Conservation (phyloP, 2,797 vertebrate species). For the Decapterus maruadsi region DNA sequence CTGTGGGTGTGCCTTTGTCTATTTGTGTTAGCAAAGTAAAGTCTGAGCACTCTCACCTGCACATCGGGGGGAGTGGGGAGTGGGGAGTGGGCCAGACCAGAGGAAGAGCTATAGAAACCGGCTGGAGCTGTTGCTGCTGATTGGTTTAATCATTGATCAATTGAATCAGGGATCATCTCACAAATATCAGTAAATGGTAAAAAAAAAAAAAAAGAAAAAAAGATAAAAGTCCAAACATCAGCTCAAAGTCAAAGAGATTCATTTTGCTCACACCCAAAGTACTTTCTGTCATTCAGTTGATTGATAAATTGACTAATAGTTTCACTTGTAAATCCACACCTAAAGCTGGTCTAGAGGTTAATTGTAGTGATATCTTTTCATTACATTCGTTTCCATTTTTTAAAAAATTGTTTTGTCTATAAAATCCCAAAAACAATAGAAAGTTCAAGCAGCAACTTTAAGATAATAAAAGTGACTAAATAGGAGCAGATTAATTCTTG, state of each 20-base stretch:
- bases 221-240: no score
- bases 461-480: not conserved
- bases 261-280: no score
- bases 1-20: constrained; percentile 58
- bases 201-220: no score
- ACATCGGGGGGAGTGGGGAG: constrained; percentile 14
- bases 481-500: not conserved
- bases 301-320: not conserved
- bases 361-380: no score
- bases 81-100: constrained; percentile 5
- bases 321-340: not conserved
- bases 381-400: no score
- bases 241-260: not conserved
- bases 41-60: constrained; percentile 67
- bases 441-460: no score
- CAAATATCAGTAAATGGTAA: not conserved
- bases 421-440: no score
- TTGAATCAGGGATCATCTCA: not conserved
- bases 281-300: not conserved
- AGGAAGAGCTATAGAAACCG: not conserved
- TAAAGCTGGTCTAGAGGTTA: no score
- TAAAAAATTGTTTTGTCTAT: no score
- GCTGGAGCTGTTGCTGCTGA: not conserved
- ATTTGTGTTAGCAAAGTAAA: constrained; percentile 69
- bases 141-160: not conserved